These are phyloP conservation scores for Pipistrellus pygmaeus DNA, from an alignment of 2,797 vertebrate species.

Conservation along the genomic window DNA sequence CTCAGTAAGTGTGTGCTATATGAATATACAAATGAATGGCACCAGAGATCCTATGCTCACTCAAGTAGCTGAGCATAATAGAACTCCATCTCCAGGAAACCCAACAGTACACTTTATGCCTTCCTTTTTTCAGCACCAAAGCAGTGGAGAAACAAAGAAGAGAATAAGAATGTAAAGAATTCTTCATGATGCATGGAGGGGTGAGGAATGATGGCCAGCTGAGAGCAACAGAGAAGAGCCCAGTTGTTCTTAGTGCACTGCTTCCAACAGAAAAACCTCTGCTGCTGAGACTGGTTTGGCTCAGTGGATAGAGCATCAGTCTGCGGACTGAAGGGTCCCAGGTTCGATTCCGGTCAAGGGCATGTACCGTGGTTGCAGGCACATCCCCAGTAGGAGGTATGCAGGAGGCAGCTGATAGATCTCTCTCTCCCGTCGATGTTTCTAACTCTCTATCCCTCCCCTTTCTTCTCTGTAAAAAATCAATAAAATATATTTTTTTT, in stretches of 20 bases:
- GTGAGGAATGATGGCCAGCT: neutral
- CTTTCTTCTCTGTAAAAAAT: too few relatives aligned
- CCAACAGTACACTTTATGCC: neutral
- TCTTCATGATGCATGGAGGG: neutral
- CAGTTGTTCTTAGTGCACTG: neutral
- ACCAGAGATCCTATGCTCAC: neutral
- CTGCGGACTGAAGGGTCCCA: too few relatives aligned
- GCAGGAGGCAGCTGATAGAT: too few relatives aligned
- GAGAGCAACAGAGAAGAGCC: neutral
- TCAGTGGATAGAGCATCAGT: too few relatives aligned
- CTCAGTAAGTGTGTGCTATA: neutral
- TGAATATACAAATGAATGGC: neutral
- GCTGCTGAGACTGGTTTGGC: too few relatives aligned
- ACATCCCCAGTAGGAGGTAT: too few relatives aligned
- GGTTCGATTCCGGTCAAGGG: too few relatives aligned
- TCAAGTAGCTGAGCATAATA: neutral
- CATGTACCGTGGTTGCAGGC: too few relatives aligned
- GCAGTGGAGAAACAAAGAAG: neutral
- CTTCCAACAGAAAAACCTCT: too few relatives aligned
- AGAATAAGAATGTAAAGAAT: constrained; percentile 44
- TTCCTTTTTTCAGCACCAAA: constrained; percentile 20
- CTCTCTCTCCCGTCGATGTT: too few relatives aligned
- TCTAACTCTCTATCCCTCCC: too few relatives aligned
- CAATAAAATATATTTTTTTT: too few relatives aligned
- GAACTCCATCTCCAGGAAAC: neutral